phyloP scores from a whole-genome alignment of 2,888 invertebrate species.

The Pelosia muscerda region DNA sequence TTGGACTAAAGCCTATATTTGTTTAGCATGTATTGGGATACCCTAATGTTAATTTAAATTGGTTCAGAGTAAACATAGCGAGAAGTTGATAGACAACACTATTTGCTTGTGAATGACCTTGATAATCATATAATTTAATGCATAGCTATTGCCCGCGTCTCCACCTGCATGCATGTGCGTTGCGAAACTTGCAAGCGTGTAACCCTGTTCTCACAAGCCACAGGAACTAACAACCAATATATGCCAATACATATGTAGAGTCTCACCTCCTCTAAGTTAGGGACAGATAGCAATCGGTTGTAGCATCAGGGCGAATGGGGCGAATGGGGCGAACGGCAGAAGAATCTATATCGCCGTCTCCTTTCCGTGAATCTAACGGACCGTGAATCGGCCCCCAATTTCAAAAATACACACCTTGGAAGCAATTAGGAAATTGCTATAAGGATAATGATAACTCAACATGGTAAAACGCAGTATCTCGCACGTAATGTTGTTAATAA shows the following conservation, averaged over 20 bases:
- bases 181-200: no score
- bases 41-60: not conserved
- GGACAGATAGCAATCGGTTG: not conserved
- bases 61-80: not conserved
- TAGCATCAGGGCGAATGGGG: not conserved
- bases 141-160: not conserved
- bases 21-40: not conserved
- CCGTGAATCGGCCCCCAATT: no score
- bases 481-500: not conserved
- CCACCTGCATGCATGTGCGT: not conserved
- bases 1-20: not conserved
- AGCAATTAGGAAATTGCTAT: no score
- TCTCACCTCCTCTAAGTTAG: not conserved
- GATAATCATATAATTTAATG: not conserved
- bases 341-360: not conserved
- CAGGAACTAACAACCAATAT: not conserved
- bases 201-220: not conserved
- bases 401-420: no score
- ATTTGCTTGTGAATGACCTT: constrained; percentile 5
- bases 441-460: no score
- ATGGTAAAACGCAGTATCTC: not conserved
- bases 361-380: no score
- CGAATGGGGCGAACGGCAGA: not conserved
- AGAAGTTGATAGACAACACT: not conserved
- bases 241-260: not conserved